Base-by-base conservation (phyloP, 1,140 invertebrate genomes). In the Drosophila bocqueti region DNA sequence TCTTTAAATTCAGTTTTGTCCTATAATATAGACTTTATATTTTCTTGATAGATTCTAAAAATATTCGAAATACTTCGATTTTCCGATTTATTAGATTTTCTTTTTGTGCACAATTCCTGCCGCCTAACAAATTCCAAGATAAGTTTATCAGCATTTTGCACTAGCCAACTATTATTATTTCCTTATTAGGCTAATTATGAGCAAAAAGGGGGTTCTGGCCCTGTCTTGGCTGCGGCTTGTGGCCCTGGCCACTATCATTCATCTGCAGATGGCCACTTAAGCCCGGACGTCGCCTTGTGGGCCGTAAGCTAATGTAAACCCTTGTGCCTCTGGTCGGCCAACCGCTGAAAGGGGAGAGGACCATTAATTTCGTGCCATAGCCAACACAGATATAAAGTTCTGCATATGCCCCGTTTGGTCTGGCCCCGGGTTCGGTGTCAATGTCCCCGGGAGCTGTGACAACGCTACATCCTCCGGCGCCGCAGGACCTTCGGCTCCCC, bases 271-370 rank as follows among this genome's bases (percentile, higher is more conserved):
- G 66, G 60, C 52, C 69, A 86, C 71, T 86, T 62, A 79, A 79
- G 78, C 69, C 29, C 43, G 68, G 49, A 76, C 69, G 61, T 45
- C 57, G 66, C 66, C 66, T 79, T 72, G 61, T 73, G 63, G 54
- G 65, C 69, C 83, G 50, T 76, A 76, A 79, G 80, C 72, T 62
- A 61, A 80, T 76, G 73, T 78, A 80, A 83, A 66, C 60, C 73
- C 73, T 54, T 75, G 64, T 69, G 45, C 45, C n/a, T 10, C 21
- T 24, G 34, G 46, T 64, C 26, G 15, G 16, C 18, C 21, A 38
- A 47, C 38, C 67, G 55, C 79, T 67, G 61, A 76, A 72, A 86
- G 60, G 31, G 49, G 38, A 83, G 72, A 76, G 65, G 52, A 52
- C 81, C 76, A 86, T 86, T 83, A 74, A 74, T 80, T 86, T 77